Evolutionary conservation across 2,797 vertebrate species (phyloP), one percentile per base, ranked within the genome.

Genomic region (Lithobates sylvaticus): DNA sequence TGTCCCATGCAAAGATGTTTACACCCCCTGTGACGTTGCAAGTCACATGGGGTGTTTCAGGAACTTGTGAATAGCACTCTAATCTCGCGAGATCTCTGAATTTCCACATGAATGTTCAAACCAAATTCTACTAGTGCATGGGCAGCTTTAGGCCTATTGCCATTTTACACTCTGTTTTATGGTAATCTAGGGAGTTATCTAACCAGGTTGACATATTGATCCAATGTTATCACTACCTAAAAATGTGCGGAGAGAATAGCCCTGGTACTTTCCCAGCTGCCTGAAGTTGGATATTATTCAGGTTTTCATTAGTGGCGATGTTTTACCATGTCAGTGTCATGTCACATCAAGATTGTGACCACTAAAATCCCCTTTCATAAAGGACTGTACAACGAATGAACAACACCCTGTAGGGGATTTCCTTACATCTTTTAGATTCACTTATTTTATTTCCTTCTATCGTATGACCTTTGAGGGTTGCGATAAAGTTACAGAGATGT

Each of bases 281-380:
- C 36, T 26, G 13, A 9, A 15, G 36, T 44, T 42, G 39, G 71
- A n/a, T 42, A 12, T n/a, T 13, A 27, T 36, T 74, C 70, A 72
- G 8, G 26, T 44, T 72, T 72, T 42, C 23, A 42, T 39, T 9
- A n/a, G 18, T 42, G 34, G 1, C 10, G n/a, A n/a, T 39, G 36
- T 12, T n/a, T n/a, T 10, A 42, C 10, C n/a, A 39, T 39, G 16
- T 39, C 34, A 10, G 18, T 39, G 69, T 39, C 69, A 71, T 71
- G 39, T 39, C 39, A 39, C 39, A 18, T 36, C 16, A 39, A 18
- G 23, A 34, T 44, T 50, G 44, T 74, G 42, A 74, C 42, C 72
- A 74, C 72, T 47, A 39, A 74, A 47, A 74, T 42, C 44, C 42
- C 72, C 72, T 50, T 74, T 74, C n/a, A 50, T 74, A 36, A 74